These are phyloP conservation scores for Nycticryphes semicollaris DNA, from an alignment of 2,113 vertebrate species.

Conservation along the genomic window DNA sequence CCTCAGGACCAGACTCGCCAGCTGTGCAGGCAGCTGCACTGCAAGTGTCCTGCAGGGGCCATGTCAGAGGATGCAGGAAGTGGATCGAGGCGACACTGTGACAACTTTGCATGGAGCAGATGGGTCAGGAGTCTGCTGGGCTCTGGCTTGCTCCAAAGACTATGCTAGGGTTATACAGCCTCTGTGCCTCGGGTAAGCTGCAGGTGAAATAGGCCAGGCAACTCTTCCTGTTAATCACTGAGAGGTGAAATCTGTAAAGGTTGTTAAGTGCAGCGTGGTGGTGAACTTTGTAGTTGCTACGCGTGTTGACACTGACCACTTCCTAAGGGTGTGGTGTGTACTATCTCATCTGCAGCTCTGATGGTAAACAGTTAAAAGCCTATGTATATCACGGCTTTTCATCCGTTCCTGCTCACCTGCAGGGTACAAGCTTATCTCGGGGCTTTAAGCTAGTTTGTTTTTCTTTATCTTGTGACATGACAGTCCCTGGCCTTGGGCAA, in stretches of 20 bases:
- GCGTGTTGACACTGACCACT: fast-evolving
- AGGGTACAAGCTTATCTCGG: background rate
- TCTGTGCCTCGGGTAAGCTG: background rate
- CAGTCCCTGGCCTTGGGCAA: background rate
- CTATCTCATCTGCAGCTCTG: background rate
- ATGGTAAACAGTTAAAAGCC: background rate
- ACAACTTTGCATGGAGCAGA: background rate
- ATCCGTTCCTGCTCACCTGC: background rate
- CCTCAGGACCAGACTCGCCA: background rate
- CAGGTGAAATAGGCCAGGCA: background rate
- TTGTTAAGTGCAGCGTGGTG: background rate
- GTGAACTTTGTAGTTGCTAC: background rate
- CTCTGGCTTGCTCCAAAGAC: background rate
- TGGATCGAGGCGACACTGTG: background rate
- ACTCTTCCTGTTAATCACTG: background rate
- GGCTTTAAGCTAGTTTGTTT: background rate
- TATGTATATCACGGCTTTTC: background rate
- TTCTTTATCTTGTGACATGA: background rate
- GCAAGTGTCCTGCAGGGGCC: background rate
- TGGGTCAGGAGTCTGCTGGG: background rate
- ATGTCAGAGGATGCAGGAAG: background rate
- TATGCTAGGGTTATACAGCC: background rate
- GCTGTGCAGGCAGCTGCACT: background rate
- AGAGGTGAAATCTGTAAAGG: background rate
- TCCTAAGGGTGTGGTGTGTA: background rate